These are phyloP conservation scores for Macrochelys suwanniensis DNA, from an alignment of 2,797 vertebrate species.

Conservation along the genomic window DNA sequence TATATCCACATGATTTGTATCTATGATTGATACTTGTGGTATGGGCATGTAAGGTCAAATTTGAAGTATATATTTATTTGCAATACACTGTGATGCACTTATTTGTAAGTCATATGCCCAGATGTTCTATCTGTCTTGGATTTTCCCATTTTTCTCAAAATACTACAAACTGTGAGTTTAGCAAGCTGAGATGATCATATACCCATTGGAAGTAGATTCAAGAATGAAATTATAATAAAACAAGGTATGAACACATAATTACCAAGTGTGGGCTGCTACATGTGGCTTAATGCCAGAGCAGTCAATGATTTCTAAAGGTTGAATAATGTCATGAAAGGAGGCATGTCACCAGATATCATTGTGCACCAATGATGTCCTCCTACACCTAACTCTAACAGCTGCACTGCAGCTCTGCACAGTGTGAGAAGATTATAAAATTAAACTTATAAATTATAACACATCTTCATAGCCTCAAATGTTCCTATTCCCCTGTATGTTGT, in stretches of 20 bases:
- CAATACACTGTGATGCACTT: neutral
- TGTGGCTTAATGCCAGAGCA: slow-evolving; percentile 22
- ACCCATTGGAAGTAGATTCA: neutral
- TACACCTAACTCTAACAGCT: slow-evolving; percentile 2
- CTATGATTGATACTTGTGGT: neutral
- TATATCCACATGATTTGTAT: neutral
- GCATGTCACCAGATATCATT: neutral
- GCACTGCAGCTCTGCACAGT: slow-evolving; percentile 1
- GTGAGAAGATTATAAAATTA: neutral
- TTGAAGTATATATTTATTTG: neutral
- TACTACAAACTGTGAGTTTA: neutral
- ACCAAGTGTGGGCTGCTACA: neutral
- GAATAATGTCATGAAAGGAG: neutral
- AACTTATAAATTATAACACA: neutral
- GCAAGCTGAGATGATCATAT: neutral
- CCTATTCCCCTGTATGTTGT: neutral
- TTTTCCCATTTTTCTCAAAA: neutral
- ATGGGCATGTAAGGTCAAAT: neutral
- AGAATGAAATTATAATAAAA: neutral
- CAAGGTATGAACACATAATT: neutral
- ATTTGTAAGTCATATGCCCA: neutral
- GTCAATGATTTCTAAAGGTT: slow-evolving; percentile 14
- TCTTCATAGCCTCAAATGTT: slow-evolving; percentile 2
- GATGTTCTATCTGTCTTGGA: neutral
- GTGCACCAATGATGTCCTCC: neutral